These are phyloP conservation scores for Parambassis ranga DNA, from an alignment of 2,797 vertebrate genomes.

Conservation along the genomic window DNA sequence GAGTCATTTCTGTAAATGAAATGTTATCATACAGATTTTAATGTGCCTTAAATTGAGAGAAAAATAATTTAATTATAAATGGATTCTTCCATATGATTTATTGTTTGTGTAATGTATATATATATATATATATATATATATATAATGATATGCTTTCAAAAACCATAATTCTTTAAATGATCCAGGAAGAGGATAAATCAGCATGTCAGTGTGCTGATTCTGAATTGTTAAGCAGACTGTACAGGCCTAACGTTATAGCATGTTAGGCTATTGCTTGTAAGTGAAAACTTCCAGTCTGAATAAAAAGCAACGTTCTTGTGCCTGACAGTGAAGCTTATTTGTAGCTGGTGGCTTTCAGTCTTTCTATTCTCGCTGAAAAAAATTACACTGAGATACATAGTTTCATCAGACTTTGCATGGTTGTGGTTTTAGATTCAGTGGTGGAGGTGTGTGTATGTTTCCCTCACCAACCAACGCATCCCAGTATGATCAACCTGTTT, in stretches of 20 bases:
- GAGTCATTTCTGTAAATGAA: conserved; percentile 2
- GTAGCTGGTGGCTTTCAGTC: conserved; percentile 40
- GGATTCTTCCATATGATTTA: too few relatives aligned
- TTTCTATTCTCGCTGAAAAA: conserved; percentile 40
- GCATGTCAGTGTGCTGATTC: too few relatives aligned
- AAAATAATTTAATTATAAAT: too few relatives aligned
- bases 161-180: too few relatives aligned
- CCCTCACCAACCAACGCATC: background rate
- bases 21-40: background rate
- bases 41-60: background rate
- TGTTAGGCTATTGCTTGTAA: background rate
- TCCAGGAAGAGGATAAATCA: too few relatives aligned
- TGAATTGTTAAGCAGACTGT: too few relatives aligned
- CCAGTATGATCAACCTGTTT: background rate
- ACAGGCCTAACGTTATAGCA: too few relatives aligned
- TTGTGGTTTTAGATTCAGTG: conserved; percentile 40
- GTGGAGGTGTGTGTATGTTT: background rate
- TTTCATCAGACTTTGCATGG: conserved; percentile 32
- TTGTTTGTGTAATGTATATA: background rate
- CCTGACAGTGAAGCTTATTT: conserved; percentile 6
- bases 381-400: background rate
- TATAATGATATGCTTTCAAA: too few relatives aligned
- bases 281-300: conserved; percentile 6
- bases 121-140: too few relatives aligned
- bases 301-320: conserved; percentile 28